Base-by-base conservation (phyloP, 2,113 vertebrate genomes). In the Solea senegalensis region DNA sequence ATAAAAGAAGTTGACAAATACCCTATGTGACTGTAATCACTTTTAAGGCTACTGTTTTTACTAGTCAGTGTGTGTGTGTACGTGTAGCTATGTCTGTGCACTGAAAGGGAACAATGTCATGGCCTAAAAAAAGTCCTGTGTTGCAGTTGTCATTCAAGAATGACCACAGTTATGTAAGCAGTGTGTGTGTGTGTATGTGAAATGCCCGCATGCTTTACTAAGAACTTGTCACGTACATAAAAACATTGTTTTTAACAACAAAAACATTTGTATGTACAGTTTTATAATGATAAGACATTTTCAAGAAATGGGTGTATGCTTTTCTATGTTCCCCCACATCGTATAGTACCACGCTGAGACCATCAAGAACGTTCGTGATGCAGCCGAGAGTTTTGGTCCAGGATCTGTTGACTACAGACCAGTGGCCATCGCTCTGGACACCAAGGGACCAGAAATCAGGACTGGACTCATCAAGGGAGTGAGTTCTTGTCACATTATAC, bases 381-480 rank as follows among this genome's bases (percentile, higher is more conserved):
- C 97, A 58, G 92, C 95, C 0, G 97, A 98, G 79, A 98, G 97
- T 92, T 98, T 98, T 83, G 95, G 87, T 9, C 89, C 93, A 12
- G 96, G 97, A 71, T 94, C 95, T 45, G 92, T 94, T 40, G 92
- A 94, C 9, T 99, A 98, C 92, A 95, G 96, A 88, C 97, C 98
- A 1, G 92, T 99, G 59, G 97, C 96, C 62, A 94, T 99, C 69
- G 98, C 97, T 74, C 90, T 99, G 91, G 98, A 99, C 90, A 99
- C 98, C 39, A 99, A 99, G 89, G 98, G 98, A 86, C 98, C 98
- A 50, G 97, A 98, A 94, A 98, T 99, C 89, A 92, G 98, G 79
- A 99, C 97, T 9, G 98, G 98, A 76, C 96, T 99, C 52, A 98
- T 99, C 92, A 98, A 97, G 81, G 98, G 98, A 54, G 97, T 99